Evolutionary conservation across 2,888 invertebrate species (phyloP), one percentile per base, ranked within the genome.

Genomic region (Caenorhabditis sulstoni): DNA sequence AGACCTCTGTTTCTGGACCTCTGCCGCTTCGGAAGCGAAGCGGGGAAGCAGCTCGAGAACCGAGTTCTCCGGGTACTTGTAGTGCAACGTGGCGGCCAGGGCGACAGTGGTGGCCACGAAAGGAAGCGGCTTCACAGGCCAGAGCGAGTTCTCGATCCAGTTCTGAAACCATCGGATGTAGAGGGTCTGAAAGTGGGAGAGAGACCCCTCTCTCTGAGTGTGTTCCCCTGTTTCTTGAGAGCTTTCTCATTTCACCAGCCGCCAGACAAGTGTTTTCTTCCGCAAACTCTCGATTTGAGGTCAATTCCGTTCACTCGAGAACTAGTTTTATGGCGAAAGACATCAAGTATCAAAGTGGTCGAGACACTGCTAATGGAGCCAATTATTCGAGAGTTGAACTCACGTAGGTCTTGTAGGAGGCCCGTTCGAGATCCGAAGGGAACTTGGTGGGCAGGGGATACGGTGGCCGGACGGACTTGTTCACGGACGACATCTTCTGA

Each of bases 111-210:
- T 47, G n/a, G 67, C 78, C 11, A 66, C 59, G 59, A 79, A 82
- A n/a, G 67, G 70, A 18, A 74, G 37, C 9, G 84, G 84, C 3
- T 78, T 61, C 14, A 82, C 62, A 0, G 84, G 84, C 84, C 84
- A 84, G 0, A 84, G 67, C n/a, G 71, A 61, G 44, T 84, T 84
- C n/a, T 84, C 84, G 35, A 84, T 11, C 52, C 71, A 67, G 47
- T 84, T 84, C 84, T 84, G 66, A 29, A 73, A 75, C 47, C n/a
- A 12, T 7, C 1, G 3, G 23, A 3, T 8, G 16, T 37, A 14
- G 41, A n/a, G 37, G 29, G 12, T 39, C 37, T 49, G 20, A 20
- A 47, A 20, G 57, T 44, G 20, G n/a, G n/a, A n/a, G n/a, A n/a
- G n/a, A n/a, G n/a, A n/a, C n/a, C n/a, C n/a, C n/a, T n/a, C n/a